A percentile compares a stretch with the other conserved stretches of the same genome.
phyloP scores from a whole-genome alignment of 2,888 invertebrate genomes.

The Athetis lepigone region DNA sequence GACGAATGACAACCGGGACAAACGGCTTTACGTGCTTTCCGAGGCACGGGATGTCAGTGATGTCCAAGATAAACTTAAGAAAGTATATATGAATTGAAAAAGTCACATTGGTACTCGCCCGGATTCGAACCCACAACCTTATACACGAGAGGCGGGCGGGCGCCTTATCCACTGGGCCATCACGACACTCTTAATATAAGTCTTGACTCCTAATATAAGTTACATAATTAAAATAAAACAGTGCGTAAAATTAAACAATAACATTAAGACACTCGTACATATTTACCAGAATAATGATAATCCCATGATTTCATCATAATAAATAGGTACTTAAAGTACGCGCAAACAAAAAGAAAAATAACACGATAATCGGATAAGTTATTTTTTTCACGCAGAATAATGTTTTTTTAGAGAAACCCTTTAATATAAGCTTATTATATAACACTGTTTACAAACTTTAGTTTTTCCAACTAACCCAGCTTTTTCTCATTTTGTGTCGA shows the following conservation, averaged over 20 bases:
- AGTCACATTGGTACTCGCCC: too few species aligned
- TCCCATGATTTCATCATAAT: not conserved
- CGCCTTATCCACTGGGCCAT: too few species aligned
- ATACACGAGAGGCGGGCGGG: too few species aligned
- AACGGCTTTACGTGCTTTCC: too few species aligned
- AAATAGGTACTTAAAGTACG: not conserved
- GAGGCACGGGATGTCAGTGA: too few species aligned
- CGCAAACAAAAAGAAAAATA: not conserved
- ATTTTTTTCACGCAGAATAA: not conserved
- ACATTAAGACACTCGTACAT: not conserved
- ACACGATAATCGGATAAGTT: not conserved
- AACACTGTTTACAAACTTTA: conserved; percentile 28
- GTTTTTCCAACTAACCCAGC: conserved; percentile 30
- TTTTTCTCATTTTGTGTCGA: conserved; percentile 29
- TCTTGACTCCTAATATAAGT: too few species aligned
- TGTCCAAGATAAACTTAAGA: too few species aligned
- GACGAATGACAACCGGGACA: too few species aligned
- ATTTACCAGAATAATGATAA: not conserved
- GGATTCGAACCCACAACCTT: too few species aligned
- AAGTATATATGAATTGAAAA: too few species aligned
- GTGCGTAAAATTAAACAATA: not conserved
- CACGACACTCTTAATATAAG: too few species aligned
- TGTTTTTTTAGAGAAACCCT: conserved; percentile 4
- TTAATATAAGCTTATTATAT: conserved; percentile 12
- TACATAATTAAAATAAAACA: not conserved